Percentiles rank a stretch among this genome's conserved stretches.
Conservation (phyloP, 2,797 vertebrate species). For the Botia kubotai region DNA sequence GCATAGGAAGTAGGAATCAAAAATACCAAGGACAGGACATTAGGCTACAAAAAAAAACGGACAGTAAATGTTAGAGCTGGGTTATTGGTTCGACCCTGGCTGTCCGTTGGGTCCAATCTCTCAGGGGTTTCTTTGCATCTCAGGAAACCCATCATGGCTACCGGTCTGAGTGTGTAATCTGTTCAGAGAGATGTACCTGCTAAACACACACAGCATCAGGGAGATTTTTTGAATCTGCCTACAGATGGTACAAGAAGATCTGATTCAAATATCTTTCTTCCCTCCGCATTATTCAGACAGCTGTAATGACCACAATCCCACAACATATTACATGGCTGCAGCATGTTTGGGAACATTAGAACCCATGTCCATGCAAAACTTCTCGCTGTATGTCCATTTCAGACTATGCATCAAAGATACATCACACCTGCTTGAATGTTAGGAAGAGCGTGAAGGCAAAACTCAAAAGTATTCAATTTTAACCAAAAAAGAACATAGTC, state of each 20-base stretch:
- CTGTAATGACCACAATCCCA: slow-evolving; percentile 21
- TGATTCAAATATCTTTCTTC: neutral
- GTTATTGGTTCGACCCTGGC: slow-evolving; percentile 25
- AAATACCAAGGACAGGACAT: neutral
- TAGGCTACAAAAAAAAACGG: neutral
- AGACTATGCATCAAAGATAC: slow-evolving; percentile 76
- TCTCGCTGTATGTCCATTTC: slow-evolving; percentile 63
- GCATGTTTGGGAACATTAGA: slow-evolving; percentile 20
- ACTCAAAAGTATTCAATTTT: slow-evolving; percentile 48
- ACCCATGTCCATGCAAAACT: slow-evolving; percentile 19
- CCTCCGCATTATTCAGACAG: slow-evolving; percentile 17
- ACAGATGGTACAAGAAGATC: slow-evolving; percentile 13
- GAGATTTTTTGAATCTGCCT: slow-evolving; percentile 18
- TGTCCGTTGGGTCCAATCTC: slow-evolving; percentile 39
- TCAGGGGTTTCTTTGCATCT: slow-evolving; percentile 60
- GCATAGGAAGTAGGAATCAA: neutral
- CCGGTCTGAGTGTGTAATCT: slow-evolving; percentile 28
- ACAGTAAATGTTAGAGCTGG: neutral
- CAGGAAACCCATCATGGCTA: slow-evolving; percentile 55
- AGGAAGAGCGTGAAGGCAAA: slow-evolving; percentile 63
- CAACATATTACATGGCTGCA: slow-evolving; percentile 21
- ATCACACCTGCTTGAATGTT: slow-evolving; percentile 64
- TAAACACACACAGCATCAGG: slow-evolving; percentile 40
- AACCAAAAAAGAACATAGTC: slow-evolving; percentile 1
- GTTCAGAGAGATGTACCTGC: slow-evolving; percentile 27